Evolutionary conservation across 2,888 invertebrate genomes (phyloP), one percentile per base, ranked within the genome.

Genomic region (Drosophila robusta): DNA sequence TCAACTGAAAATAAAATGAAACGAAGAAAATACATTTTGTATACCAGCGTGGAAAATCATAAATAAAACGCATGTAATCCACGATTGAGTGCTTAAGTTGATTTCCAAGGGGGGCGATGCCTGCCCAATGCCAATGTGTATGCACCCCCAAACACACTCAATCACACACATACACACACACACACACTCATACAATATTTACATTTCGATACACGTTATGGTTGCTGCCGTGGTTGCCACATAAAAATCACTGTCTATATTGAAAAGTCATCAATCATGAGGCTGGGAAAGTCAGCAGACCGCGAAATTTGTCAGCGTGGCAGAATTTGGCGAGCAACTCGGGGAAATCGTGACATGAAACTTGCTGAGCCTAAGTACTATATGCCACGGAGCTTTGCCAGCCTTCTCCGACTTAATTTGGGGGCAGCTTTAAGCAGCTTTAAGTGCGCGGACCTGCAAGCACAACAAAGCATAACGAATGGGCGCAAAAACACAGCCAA

Each of bases 61-160:
- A 89, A 89, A 90, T 90, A 88, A 90, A 84, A 80, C 89, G 84
- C 87, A 75, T 87, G 89, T 89, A 89, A 89, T 87, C 87, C 90
- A 75, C 81, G 74, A 89, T 87, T 85, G 89, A 87, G 87, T 85
- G 74, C 90, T 87, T 80, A 79, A 83, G 87, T 84, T 86, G 80
- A 80, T 77, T 86, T 70, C 58, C 64, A 60, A 61, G 12, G 47
- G 58, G 61, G 49, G 52, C 32, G 46, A 9, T 42, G 47, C 24
- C 32, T 16, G 38, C 11, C 46, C 54, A 16, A 64, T 57, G 54
- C 46, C 39, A 44, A 34, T 52, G 39, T 46, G 36, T 9, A 14
- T 56, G 18, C 57, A 45, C 52, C 36, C 36, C 47, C 54, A 16
- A 29, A 32, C 36, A 24, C 26, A 34, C 51, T 12, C 32, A 49